Evolutionary conservation across 1,140 invertebrate genomes (phyloP), one percentile per base, ranked within the genome.

Genomic region (Micrasema longulum): DNA sequence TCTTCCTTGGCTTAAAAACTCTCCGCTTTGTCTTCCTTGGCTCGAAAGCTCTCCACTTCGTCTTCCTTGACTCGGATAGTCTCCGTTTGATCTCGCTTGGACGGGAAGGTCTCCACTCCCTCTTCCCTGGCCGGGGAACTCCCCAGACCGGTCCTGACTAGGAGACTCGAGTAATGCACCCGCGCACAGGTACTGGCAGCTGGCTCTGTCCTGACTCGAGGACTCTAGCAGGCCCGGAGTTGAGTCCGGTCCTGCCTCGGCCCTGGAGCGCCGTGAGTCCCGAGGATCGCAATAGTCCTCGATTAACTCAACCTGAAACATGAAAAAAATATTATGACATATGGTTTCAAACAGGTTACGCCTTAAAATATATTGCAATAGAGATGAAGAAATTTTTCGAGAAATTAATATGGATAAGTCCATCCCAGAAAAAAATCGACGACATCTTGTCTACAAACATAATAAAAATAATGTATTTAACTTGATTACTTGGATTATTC

Each of bases 211-310:
- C 63, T 83, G 82, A 80, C 81, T 83, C 48, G 83, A 80, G 79
- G 83, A 82, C 0, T 81, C 79, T 7, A 84, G 82, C 71, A 80
- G 81, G 23, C 84, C 82, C 12, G 71, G 66, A 35, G 47, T 68
- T 20, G 11, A 35, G 20, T 47, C 38, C 11, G 23, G 10, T 6
- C 35, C 80, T 35, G 78, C 76, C 18, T 63, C 60, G 20, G 38
- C 18, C 43, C 60, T 10, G 16, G 41, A 31, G 41, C 78, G 79
- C 71, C 77, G 79, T 76, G 85, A 86, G 77, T 89, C 87, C 35
- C 85, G 81, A 7, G 87, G 87, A 75, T 85, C 88, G 77, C 87
- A 88, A 76, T 88, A 88, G 57, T 85, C 85, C 77, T 88, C 87
- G 80, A 88, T 78, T 63, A 88, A 84, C 78, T 88, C 86, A 77